Percentiles rank a stretch among this genome's conserved stretches.
These are phyloP conservation scores for Carcinoscorpius rotundicauda DNA, from an alignment of 1,140 invertebrate genomes.

Conservation along the genomic window DNA sequence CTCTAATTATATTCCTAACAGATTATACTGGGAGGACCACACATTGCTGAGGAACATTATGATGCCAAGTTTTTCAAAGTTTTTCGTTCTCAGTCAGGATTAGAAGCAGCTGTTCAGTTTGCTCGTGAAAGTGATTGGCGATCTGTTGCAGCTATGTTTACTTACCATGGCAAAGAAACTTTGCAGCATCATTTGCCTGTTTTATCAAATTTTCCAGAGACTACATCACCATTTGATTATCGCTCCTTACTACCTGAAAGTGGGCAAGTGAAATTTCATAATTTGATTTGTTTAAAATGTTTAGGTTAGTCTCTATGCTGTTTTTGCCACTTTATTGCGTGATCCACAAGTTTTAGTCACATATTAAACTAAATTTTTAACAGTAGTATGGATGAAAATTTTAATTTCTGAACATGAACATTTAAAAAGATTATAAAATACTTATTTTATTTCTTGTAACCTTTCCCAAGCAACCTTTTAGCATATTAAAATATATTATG, in stretches of 20 bases:
- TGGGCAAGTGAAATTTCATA: slow-evolving; percentile 11
- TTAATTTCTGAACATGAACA: too few relatives aligned
- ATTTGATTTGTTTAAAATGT: neutral
- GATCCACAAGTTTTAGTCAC: too few relatives aligned
- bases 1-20: slow-evolving; percentile 1
- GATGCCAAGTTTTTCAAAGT: slow-evolving; percentile 42
- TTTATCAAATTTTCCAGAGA: slow-evolving; percentile 62
- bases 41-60: slow-evolving; percentile 37
- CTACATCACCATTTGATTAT: slow-evolving; percentile 52
- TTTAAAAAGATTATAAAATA: too few relatives aligned
- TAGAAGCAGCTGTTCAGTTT: slow-evolving; percentile 47
- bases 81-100: slow-evolving; percentile 42
- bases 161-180: slow-evolving; percentile 50
- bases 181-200: slow-evolving; percentile 50
- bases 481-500: too few relatives aligned
- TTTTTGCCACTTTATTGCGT: too few relatives aligned
- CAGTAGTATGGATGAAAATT: too few relatives aligned
- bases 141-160: slow-evolving; percentile 52
- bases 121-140: slow-evolving; percentile 45
- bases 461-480: too few relatives aligned
- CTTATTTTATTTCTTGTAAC: too few relatives aligned
- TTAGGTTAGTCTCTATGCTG: too few relatives aligned
- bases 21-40: slow-evolving; percentile 37
- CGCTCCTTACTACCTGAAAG: slow-evolving; percentile 27
- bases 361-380: too few relatives aligned